phyloP scores from a whole-genome alignment of 2,888 invertebrate genomes.

The Brenthis ino region DNA sequence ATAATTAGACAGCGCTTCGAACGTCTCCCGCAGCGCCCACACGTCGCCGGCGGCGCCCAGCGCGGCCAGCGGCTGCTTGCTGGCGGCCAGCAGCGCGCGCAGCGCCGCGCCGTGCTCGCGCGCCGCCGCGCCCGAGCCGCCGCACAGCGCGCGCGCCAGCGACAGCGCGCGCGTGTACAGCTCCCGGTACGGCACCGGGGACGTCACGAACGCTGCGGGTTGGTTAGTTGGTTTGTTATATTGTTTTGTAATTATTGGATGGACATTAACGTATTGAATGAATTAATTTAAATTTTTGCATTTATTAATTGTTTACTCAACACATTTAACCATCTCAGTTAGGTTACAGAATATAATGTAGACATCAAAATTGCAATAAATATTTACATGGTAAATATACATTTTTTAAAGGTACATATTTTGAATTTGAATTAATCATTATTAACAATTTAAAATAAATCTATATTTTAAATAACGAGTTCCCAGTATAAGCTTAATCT shows the following conservation, averaged over 20 bases:
- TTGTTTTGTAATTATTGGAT: neutral
- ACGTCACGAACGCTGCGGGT: constrained; percentile 63
- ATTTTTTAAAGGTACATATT: too few relatives aligned
- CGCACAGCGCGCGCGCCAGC: constrained; percentile 55
- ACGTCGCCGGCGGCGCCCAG: constrained; percentile 47
- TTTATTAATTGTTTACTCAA: too few relatives aligned
- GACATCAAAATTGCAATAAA: neutral
- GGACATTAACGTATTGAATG: too few relatives aligned
- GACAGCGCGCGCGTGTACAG: constrained; percentile 56
- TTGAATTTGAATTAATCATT: too few relatives aligned
- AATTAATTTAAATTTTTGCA: too few relatives aligned
- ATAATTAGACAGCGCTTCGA: constrained; percentile 82
- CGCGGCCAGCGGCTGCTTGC: constrained; percentile 18
- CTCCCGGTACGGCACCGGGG: constrained; percentile 72
- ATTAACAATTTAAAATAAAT: too few relatives aligned
- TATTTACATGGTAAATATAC: neutral
- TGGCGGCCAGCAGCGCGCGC: constrained; percentile 28
- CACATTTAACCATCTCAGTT: too few relatives aligned
- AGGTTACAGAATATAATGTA: neutral
- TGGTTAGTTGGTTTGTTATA: neutral
- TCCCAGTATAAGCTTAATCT: too few relatives aligned
- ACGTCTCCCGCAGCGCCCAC: constrained; percentile 74
- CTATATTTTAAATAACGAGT: too few relatives aligned
- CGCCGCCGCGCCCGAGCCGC: constrained; percentile 40
- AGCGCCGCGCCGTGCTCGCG: constrained; percentile 40